phyloP scores from a whole-genome alignment of 2,797 vertebrate species.

The Tokudaia tokunoshimensis region DNA sequence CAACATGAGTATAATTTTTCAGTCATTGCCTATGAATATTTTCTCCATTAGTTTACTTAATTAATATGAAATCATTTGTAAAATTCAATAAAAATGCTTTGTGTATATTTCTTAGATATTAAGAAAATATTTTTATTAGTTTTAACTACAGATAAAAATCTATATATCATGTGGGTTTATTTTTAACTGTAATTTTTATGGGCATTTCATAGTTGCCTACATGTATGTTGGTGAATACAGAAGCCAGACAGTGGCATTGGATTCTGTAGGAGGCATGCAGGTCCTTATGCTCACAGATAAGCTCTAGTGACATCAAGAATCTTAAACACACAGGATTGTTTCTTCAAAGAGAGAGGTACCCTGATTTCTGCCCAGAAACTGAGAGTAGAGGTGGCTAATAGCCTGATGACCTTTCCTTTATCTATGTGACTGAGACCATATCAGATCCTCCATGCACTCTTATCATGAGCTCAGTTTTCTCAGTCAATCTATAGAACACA shows the following conservation, averaged over 20 bases:
- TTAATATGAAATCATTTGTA: conserved; percentile 17
- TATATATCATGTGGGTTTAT: neutral
- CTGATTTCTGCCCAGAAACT: neutral
- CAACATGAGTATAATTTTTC: neutral
- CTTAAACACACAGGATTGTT: neutral
- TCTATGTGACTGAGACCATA: too few species aligned
- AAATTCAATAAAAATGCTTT: neutral
- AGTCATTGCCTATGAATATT: neutral
- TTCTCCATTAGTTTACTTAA: neutral
- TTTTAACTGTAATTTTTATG: neutral
- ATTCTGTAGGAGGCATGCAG: neutral
- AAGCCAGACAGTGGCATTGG: neutral
- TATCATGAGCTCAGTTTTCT: neutral
- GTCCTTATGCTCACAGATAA: neutral
- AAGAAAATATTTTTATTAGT: neutral
- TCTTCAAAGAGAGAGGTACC: neutral
- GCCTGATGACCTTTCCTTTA: neutral
- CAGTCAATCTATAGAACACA: neutral
- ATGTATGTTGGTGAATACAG: neutral
- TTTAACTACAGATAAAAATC: neutral
- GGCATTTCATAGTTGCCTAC: neutral
- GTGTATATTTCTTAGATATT: neutral
- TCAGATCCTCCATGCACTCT: neutral
- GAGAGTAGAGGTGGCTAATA: neutral
- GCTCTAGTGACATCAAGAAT: neutral